These are phyloP conservation scores for Drosophila eohydei DNA, from an alignment of 2,888 invertebrate species.

Conservation along the genomic window DNA sequence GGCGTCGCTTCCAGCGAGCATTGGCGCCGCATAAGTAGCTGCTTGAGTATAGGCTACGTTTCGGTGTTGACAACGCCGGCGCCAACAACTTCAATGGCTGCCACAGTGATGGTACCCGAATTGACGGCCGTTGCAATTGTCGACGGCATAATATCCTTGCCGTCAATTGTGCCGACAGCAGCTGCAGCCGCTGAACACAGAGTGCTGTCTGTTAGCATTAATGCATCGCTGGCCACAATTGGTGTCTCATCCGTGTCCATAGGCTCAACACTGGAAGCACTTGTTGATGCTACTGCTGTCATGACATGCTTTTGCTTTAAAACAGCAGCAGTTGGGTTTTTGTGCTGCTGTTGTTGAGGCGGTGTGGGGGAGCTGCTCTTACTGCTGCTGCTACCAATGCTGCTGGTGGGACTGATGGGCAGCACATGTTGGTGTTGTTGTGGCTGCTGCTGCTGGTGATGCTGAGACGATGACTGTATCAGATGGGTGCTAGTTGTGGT, in stretches of 20 bases:
- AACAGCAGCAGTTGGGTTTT: conserved; percentile 30
- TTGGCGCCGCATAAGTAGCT: conserved; percentile 84
- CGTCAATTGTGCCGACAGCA: conserved; percentile 45
- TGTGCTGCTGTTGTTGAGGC: conserved; percentile 58
- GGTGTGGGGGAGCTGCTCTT: conserved; percentile 78
- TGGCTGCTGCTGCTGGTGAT: conserved; percentile 50
- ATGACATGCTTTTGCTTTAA: conserved; percentile 67
- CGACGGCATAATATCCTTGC: conserved; percentile 57
- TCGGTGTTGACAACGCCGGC: conserved; percentile 79
- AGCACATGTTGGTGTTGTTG: conserved; percentile 77
- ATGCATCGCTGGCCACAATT: conserved; percentile 39
- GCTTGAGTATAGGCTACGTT: conserved; percentile 86
- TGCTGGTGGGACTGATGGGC: conserved; percentile 84
- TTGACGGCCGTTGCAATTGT: conserved; percentile 52
- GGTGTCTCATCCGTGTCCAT: conserved; percentile 69
- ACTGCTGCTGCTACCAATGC: conserved; percentile 75
- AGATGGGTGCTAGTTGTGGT: conserved; percentile 51
- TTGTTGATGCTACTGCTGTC: conserved; percentile 22
- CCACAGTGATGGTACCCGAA: conserved; percentile 56
- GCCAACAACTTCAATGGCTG: conserved; percentile 72
- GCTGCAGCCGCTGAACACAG: conserved; percentile 24
- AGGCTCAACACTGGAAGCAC: conserved; percentile 49
- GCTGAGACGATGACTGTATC: conserved; percentile 61
- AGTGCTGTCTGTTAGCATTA: conserved; percentile 55
- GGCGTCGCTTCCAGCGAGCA: conserved; percentile 56